Evolutionary conservation across 2,888 invertebrate genomes (phyloP), one percentile per base, ranked within the genome.

Genomic region (Phaonia tiefii): DNA sequence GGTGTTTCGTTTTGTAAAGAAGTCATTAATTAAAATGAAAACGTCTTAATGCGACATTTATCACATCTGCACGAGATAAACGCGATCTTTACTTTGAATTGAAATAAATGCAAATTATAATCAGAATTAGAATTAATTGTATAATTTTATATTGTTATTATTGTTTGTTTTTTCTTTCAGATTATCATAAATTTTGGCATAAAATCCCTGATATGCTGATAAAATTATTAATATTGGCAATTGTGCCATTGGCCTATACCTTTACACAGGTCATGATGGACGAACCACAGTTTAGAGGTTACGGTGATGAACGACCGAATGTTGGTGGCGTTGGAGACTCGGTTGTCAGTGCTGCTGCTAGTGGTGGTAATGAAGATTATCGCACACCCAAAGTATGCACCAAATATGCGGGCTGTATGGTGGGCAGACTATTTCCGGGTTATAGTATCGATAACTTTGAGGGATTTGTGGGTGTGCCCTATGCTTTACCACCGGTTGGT

Each of bases 401-500:
- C 4, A 56, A 67, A 8, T 75, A 84, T 74, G 72, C 86, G 60
- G 89, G 89, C 15, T 90, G 89, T 63, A 71, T 90, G 17, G 83
- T 85, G 77, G 90, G 90, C 51, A 84, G 69, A 31, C 58, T 85
- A 39, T 87, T 87, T 85, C 83, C 85, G 0, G 89, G 89, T 37
- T 89, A 86, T 77, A 86, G 86, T 77, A 84, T 74, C n/a, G 84
- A 85, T 3, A 75, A 82, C 1, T 90, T 88, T 84, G 89, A 90
- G 81, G 90, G 87, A 7, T 91, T 88, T 75, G 75, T 90, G 73
- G 91, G 91, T 65, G 87, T 91, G 51, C 91, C 91, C 13, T 91
- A 87, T 71, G 91, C 90, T 2, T 80, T 86, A 84, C 90, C 91
- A 13, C 91, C 91, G 0, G 31, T 89, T 11, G 89, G 86, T 0